Base-by-base conservation (phyloP, 2,797 vertebrate species). In the Gymnoscopelus braueri region DNA sequence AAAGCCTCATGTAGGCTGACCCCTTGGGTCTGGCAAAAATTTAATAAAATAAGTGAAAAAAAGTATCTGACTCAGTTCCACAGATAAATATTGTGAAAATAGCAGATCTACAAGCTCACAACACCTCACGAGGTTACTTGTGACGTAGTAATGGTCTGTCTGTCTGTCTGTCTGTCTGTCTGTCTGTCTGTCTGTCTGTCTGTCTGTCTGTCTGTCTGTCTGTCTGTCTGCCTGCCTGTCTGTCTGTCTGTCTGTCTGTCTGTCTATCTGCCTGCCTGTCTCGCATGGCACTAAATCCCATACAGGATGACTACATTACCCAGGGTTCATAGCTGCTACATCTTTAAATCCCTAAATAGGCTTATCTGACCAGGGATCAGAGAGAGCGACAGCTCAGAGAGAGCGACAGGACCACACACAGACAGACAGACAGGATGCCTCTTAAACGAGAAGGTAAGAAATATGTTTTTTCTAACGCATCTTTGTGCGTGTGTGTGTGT, bases 381-480 rank as follows among this genome's bases (percentile, higher is more conserved):
- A 68, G 60, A 71, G 50, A 82, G 47, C 19, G 19, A 19, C 19
- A 19, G 19, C 19, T 19, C 19, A 19, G 63, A 58, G 32, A 52
- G 66, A 72, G 15, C 13, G 2, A 5, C 19, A 19, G 19, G 19
- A 19, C 19, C 19, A 29, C 26, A 29, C 26, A 29, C 26, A 5
- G 0, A 29, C 29, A 13, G 7, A 26, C 54, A 6, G 48, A 15
- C 56, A 67, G 89, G 75, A 94, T 93, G 93, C 88, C 92, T 70
- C 88, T 92, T 74, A 93, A 88, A 82, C 84, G 89, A 86, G 89
- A 94, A 87, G 93, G 93, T 94, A 86, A 91, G 86, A 70, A 14
- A 13, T 55, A 74, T 62, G 13, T 32, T 54, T 15, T 12, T 3
- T 23, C 4, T 63, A 19, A 19, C 19, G 48, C 14, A 0, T n/a